These are phyloP conservation scores for Monodelphis domestica DNA, from an alignment of 2,797 vertebrate genomes.

Conservation along the genomic window DNA sequence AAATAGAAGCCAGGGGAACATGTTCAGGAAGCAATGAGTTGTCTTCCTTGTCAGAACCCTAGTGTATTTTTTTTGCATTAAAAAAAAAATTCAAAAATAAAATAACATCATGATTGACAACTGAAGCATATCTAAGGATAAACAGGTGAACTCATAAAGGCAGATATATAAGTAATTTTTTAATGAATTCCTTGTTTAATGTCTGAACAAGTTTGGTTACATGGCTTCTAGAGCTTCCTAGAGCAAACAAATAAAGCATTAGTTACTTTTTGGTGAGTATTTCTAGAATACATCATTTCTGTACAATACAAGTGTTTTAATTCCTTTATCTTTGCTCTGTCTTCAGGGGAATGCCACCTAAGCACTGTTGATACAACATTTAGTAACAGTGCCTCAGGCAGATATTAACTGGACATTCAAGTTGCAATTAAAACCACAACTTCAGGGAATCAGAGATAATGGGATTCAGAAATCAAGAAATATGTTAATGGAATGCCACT, in stretches of 20 bases:
- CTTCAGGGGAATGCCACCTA: neutral
- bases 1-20: neutral
- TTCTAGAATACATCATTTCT: neutral
- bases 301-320: neutral
- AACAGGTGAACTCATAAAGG: neutral
- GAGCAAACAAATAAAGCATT: neutral
- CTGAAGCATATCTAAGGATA: neutral
- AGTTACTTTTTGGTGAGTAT: neutral
- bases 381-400: neutral
- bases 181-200: neutral
- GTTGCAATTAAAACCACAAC: neutral
- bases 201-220: neutral
- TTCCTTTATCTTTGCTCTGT: neutral
- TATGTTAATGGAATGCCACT: neutral
- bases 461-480: neutral
- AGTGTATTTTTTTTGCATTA: too few relatives aligned
- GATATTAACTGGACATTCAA: constrained; percentile 16
- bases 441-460: constrained; percentile 11
- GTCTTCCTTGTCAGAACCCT: neutral
- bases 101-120: neutral
- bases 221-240: neutral
- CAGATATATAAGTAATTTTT: neutral
- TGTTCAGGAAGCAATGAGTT: neutral
- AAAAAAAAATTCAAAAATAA: neutral
- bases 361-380: neutral